These are phyloP conservation scores for Lamprologus speciosus DNA, from an alignment of 2,113 vertebrate species.

Conservation along the genomic window DNA sequence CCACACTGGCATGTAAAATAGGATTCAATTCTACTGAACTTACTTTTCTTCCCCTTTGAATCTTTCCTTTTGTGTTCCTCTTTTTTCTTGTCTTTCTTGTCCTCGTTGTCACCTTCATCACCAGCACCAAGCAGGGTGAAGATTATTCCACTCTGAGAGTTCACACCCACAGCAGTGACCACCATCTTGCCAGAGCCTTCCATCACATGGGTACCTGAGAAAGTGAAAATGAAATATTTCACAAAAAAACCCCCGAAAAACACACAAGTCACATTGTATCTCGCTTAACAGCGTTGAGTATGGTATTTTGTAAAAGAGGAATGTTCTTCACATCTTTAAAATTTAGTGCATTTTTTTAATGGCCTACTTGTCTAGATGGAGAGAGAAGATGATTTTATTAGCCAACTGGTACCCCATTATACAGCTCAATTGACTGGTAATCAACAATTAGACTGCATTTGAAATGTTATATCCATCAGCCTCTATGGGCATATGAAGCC, in stretches of 20 bases:
- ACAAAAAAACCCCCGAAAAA: not conserved
- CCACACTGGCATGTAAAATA: not conserved
- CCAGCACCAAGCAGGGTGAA: slow-evolving; percentile 88
- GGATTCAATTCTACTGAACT: not conserved
- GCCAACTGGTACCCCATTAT: not conserved
- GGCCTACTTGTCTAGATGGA: not conserved
- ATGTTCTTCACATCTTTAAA: not conserved
- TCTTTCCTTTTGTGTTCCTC: slow-evolving; percentile 49
- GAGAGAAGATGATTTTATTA: not conserved
- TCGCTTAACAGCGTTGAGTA: not conserved
- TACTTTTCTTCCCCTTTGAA: slow-evolving; percentile 60
- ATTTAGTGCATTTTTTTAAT: not conserved
- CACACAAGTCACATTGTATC: not conserved
- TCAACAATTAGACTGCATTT: not conserved
- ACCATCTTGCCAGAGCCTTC: slow-evolving; percentile 96
- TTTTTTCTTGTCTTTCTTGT: slow-evolving; percentile 49
- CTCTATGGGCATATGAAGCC: not conserved
- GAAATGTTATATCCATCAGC: not conserved
- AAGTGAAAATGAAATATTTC: not conserved
- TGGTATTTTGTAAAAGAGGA: not conserved
- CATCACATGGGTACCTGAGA: slow-evolving; percentile 95
- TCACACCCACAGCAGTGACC: slow-evolving; percentile 90
- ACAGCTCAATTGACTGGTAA: not conserved
- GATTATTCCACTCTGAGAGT: slow-evolving; percentile 98
- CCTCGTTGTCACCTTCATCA: slow-evolving; percentile 81